Conservation (phyloP, 2,797 vertebrate genomes). For the Tapirus indicus region DNA sequence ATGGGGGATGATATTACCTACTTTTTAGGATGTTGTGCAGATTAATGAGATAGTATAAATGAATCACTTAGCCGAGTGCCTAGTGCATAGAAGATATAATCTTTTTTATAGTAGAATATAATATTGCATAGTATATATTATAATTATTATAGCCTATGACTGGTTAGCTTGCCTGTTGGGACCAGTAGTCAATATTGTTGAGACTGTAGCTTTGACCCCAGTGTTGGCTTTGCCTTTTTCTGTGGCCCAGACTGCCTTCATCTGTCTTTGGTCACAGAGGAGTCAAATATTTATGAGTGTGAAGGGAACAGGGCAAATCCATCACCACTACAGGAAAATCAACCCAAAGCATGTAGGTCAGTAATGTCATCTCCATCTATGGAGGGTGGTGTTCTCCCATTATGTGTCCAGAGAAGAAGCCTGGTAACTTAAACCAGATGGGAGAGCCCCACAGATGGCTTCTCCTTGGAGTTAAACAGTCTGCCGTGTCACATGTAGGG, state of each 20-base stretch:
- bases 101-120: background rate
- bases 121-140: background rate
- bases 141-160: background rate
- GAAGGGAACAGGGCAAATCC: background rate
- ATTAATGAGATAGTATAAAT: background rate
- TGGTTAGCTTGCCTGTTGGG: background rate
- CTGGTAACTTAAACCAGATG: background rate
- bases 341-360: background rate
- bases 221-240: background rate
- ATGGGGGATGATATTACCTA: background rate
- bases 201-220: background rate
- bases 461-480: background rate
- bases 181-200: background rate
- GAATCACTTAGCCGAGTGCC: background rate
- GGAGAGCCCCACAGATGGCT: background rate
- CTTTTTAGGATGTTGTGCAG: background rate
- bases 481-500: background rate
- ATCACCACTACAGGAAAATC: background rate
- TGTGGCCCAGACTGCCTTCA: background rate
- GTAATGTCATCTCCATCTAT: background rate
- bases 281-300: conserved; percentile 14
- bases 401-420: background rate
- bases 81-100: background rate
- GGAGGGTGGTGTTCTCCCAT: background rate
- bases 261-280: background rate